Evolutionary conservation across 2,888 invertebrate genomes (phyloP).

Genomic region (Beris morrisii): DNA sequence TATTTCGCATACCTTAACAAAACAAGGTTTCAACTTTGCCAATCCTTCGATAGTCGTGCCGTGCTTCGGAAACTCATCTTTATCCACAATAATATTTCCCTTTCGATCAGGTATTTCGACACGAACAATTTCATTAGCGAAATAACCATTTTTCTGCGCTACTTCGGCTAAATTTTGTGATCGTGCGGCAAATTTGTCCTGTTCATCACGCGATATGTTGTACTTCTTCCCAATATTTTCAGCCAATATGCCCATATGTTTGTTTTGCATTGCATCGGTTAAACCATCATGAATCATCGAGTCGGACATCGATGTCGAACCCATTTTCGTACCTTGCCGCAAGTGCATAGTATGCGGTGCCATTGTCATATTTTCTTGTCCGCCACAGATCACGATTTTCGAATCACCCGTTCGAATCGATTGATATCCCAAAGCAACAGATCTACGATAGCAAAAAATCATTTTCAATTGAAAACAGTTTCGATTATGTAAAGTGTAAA

Average conservation of each 20-base stretch:
- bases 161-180: slow-evolving; percentile 69
- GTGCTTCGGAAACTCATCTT: slow-evolving; percentile 72
- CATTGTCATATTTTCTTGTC: slow-evolving; percentile 81
- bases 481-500: background rate
- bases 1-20: slow-evolving; percentile 59
- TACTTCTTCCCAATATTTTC: slow-evolving; percentile 75
- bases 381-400: slow-evolving; percentile 72
- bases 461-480: background rate
- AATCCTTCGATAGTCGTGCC: slow-evolving; percentile 64
- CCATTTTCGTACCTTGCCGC: slow-evolving; percentile 68
- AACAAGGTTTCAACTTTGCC: slow-evolving; percentile 65
- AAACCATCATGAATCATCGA: slow-evolving; percentile 71
- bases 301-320: slow-evolving; percentile 65
- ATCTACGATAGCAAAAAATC: slow-evolving; percentile 52
- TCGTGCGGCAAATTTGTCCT: slow-evolving; percentile 68
- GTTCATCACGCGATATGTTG: slow-evolving; percentile 66
- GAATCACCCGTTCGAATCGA: slow-evolving; percentile 69
- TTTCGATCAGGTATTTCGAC: slow-evolving; percentile 61
- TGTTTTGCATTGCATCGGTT: slow-evolving; percentile 71
- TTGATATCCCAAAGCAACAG: slow-evolving; percentile 68
- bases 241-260: slow-evolving; percentile 82
- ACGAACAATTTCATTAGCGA: slow-evolving; percentile 71
- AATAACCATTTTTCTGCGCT: slow-evolving; percentile 66
- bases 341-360: slow-evolving; percentile 69
- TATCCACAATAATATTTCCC: slow-evolving; percentile 56